Percentiles rank a stretch among this genome's conserved stretches.
Evolutionary conservation across 1,140 invertebrate species (phyloP).

Genomic region (Calosoma granatense): DNA sequence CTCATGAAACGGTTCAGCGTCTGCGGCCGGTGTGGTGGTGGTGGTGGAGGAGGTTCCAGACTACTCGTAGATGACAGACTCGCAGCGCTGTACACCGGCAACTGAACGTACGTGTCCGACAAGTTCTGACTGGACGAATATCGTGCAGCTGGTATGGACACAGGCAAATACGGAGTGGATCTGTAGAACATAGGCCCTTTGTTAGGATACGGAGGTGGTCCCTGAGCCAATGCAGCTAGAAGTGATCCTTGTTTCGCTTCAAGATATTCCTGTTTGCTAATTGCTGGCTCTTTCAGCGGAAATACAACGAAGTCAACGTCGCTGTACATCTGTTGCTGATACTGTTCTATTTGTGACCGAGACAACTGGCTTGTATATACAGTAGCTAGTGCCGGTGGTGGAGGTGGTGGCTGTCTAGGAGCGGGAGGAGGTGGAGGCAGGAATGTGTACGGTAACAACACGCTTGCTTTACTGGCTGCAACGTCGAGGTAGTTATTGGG

Average conservation of each 20-base stretch:
- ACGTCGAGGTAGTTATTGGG: constrained; percentile 60
- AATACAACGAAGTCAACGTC: constrained; percentile 86
- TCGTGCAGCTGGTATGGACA: constrained; percentile 49
- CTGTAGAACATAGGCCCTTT: constrained; percentile 65
- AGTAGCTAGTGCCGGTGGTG: constrained; percentile 44
- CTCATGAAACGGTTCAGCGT: constrained; percentile 46
- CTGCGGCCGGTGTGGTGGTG: constrained; percentile 39
- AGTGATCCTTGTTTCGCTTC: constrained; percentile 70
- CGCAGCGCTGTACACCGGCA: constrained; percentile 48
- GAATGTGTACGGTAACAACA: constrained; percentile 49
- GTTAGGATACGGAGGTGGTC: constrained; percentile 43
- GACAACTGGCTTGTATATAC: constrained; percentile 58
- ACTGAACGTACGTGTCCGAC: constrained; percentile 55
- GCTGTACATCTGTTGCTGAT: constrained; percentile 76
- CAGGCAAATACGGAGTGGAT: constrained; percentile 64
- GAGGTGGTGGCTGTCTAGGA: constrained; percentile 34
- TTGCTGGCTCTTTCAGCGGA: constrained; percentile 74
- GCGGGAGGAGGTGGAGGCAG: constrained; percentile 40
- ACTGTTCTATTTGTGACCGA: constrained; percentile 68
- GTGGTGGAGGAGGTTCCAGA: constrained; percentile 45
- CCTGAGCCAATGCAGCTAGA: constrained; percentile 48
- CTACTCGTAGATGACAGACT: constrained; percentile 40
- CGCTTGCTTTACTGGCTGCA: constrained; percentile 46
- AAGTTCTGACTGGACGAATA: constrained; percentile 68
- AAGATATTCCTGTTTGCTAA: constrained; percentile 81